Percentiles rank a stretch among this genome's conserved stretches.
Conservation (phyloP, 1,140 invertebrate genomes). For the Drosophila mojavensis region DNA sequence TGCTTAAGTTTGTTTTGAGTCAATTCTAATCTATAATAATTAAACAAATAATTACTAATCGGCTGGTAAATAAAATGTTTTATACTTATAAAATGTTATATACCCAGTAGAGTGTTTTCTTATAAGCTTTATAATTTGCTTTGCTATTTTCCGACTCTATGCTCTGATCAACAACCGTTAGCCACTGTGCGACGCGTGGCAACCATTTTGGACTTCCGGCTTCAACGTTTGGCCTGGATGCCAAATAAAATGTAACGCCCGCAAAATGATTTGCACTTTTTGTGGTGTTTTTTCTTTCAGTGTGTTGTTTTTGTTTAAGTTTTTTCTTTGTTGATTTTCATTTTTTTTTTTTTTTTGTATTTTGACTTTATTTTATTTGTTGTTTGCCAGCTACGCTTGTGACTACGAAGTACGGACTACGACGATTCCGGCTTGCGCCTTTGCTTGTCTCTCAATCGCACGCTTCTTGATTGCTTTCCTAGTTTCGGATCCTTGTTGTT, state of each 20-base stretch:
- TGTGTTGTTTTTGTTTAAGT: slow-evolving; percentile 12
- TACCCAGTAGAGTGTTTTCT: too few relatives aligned
- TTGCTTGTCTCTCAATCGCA: slow-evolving; percentile 71
- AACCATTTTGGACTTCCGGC: slow-evolving; percentile 1
- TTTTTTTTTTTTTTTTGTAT: background rate
- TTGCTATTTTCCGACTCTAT: background rate
- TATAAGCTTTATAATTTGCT: too few relatives aligned
- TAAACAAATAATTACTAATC: too few relatives aligned
- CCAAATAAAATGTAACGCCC: slow-evolving; percentile 60
- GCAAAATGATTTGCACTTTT: slow-evolving; percentile 70
- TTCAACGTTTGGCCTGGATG: slow-evolving; percentile 14
- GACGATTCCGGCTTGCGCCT: slow-evolving; percentile 35
- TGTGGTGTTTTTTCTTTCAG: slow-evolving; percentile 20
- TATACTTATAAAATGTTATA: too few relatives aligned
- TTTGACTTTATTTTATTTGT: background rate
- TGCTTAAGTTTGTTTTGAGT: too few relatives aligned
- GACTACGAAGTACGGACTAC: background rate
- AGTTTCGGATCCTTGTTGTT: slow-evolving; percentile 42
- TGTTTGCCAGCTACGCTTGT: background rate
- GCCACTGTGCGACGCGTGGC: slow-evolving; percentile 34
- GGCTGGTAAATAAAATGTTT: too few relatives aligned
- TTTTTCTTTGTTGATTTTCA: slow-evolving; percentile 10
- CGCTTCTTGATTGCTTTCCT: slow-evolving; percentile 69
- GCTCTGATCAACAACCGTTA: background rate
- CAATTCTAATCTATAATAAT: too few relatives aligned